phyloP scores from a whole-genome alignment of 2,888 invertebrate genomes.

The Sarcophaga subvicina region DNA sequence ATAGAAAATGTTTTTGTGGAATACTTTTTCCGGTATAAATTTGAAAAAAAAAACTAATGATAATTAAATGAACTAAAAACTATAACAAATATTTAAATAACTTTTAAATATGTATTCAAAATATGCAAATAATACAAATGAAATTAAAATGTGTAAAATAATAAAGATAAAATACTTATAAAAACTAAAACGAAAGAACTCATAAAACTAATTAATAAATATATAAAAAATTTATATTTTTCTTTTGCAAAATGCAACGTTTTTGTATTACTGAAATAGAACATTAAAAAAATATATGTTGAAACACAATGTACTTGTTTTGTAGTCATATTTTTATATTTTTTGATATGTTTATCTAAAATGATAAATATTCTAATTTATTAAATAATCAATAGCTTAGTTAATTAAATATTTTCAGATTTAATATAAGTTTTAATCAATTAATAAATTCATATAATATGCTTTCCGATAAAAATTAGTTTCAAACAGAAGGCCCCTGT shows the following conservation, averaged over 20 bases:
- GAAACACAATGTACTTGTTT: too few species aligned
- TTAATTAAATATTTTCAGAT: too few species aligned
- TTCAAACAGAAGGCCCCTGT: too few species aligned
- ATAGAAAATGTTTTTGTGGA: slow-evolving; percentile 59
- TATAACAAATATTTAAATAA: background rate
- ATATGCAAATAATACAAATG: background rate
- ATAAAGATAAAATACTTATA: slow-evolving; percentile 20
- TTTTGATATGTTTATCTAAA: background rate
- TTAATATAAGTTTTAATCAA: too few species aligned
- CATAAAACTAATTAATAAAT: slow-evolving; percentile 27
- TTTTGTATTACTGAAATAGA: too few species aligned
- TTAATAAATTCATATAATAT: too few species aligned
- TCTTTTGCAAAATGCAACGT: too few species aligned
- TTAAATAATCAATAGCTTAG: too few species aligned
- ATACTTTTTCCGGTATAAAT: slow-evolving; percentile 26
- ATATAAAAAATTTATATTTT: background rate
- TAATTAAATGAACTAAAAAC: slow-evolving; percentile 21
- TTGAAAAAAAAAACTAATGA: slow-evolving; percentile 42
- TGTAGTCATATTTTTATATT: background rate
- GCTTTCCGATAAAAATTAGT: too few species aligned
- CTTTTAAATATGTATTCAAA: background rate
- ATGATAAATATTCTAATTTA: background rate
- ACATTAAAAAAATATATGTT: too few species aligned
- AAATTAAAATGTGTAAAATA: slow-evolving; percentile 3
- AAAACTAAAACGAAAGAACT: slow-evolving; percentile 30